These are phyloP conservation scores for Andrena marginata DNA, from an alignment of 2,888 invertebrate species.

Conservation along the genomic window DNA sequence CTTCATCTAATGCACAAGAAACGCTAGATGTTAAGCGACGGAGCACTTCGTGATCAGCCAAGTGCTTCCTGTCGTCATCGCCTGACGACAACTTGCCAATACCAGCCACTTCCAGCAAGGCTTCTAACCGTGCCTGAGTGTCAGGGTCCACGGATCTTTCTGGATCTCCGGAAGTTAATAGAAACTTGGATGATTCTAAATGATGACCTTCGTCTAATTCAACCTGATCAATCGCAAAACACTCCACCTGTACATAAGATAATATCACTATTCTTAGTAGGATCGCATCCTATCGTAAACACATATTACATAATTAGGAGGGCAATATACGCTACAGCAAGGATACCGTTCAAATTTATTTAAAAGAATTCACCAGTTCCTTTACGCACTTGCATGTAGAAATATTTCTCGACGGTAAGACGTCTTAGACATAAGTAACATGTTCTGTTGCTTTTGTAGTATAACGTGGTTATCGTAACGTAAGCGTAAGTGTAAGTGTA, in stretches of 20 bases:
- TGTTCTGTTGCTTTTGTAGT: too few relatives aligned
- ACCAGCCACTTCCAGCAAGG: conserved; percentile 96
- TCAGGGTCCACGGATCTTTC: conserved; percentile 92
- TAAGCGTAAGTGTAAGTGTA: too few relatives aligned
- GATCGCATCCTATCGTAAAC: neutral
- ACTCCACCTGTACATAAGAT: conserved; percentile 88
- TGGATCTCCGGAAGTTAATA: conserved; percentile 88
- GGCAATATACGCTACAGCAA: neutral
- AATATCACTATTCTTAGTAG: neutral
- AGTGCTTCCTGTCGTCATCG: conserved; percentile 93
- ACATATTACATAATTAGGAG: neutral
- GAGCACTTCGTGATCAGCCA: conserved; percentile 95
- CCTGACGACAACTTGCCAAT: conserved; percentile 93
- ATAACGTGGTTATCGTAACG: too few relatives aligned
- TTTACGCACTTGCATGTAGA: neutral
- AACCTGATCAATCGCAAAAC: conserved; percentile 89
- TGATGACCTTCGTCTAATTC: conserved; percentile 89
- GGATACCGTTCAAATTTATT: neutral
- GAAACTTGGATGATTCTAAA: conserved; percentile 88
- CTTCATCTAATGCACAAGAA: conserved; percentile 98
- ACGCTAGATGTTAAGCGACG: conserved; percentile 94
- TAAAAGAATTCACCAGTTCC: neutral
- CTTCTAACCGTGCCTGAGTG: conserved; percentile 96
- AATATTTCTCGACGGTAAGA: neutral
- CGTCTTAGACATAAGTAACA: too few relatives aligned